phyloP scores from a whole-genome alignment of 2,113 vertebrate genomes.

The Spea bombifrons region DNA sequence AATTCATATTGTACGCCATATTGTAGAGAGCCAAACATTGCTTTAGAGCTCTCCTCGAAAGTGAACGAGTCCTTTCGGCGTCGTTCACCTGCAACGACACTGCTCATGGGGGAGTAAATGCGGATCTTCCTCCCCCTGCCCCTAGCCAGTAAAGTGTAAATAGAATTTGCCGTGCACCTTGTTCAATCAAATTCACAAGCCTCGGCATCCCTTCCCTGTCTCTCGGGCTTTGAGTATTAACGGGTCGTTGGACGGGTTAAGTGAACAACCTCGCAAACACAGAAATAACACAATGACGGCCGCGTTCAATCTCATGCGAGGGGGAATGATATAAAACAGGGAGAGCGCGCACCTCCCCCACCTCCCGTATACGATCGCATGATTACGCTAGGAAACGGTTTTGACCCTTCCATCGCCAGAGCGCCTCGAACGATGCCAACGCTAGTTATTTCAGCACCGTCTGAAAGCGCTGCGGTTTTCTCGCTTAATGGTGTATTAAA shows the following conservation, averaged over 20 bases:
- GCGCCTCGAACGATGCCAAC: background rate
- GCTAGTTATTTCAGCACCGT: slow-evolving; percentile 23
- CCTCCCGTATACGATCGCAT: background rate
- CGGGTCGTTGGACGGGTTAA: slow-evolving; percentile 69
- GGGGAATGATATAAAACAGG: slow-evolving; percentile 47
- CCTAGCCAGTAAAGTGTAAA: slow-evolving; percentile 56
- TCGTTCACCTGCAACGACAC: slow-evolving; percentile 29
- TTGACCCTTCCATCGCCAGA: slow-evolving; percentile 26
- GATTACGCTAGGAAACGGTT: slow-evolving; percentile 3
- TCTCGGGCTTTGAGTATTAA: slow-evolving; percentile 54
- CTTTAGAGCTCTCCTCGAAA: too few relatives aligned
- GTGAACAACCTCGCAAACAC: slow-evolving; percentile 65
- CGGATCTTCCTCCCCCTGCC: slow-evolving; percentile 47
- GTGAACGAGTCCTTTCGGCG: slow-evolving; percentile 19
- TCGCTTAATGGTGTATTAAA: slow-evolving; percentile 40
- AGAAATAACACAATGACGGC: slow-evolving; percentile 64
- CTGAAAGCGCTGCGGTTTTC: background rate
- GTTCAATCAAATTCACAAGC: slow-evolving; percentile 52
- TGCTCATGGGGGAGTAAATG: slow-evolving; percentile 48
- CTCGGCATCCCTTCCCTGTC: slow-evolving; percentile 58
- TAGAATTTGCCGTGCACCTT: slow-evolving; percentile 52
- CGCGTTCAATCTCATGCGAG: slow-evolving; percentile 48
- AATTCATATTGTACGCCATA: too few relatives aligned
- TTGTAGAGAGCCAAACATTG: too few relatives aligned
- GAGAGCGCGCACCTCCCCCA: slow-evolving; percentile 12